Base-by-base conservation (phyloP, 2,888 invertebrate genomes). In the Aromia moschata region DNA sequence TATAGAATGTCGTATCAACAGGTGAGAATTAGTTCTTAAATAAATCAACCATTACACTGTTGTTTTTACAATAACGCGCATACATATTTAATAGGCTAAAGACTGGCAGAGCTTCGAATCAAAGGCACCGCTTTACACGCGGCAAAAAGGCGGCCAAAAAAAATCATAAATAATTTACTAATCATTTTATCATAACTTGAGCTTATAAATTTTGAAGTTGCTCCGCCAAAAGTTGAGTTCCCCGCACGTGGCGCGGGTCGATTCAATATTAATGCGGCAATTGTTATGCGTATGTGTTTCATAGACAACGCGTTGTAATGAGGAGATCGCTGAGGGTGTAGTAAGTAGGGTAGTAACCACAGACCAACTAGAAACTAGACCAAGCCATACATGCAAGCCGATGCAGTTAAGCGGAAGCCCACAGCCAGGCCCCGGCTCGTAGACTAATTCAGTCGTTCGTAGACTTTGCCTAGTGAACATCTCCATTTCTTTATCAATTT, bases 81-180 rank as follows among this genome's bases (percentile, higher is more conserved):
- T 72, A 62, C 68, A 74, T 72, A 64, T 70, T 73, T 70, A 70
- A 74, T 73, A 69, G 46, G 59, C 57, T 69, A 70, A 72, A 72
- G 67, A 70, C 69, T 65, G 60, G 36, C n/a, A 51, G 55, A 17
- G 36, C 53, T 49, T 33, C 11, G 37, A 62, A 59, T 56, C 62
- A 47, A 41, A 68, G 20, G n/a, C 44, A 33, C 30, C 15, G 47
- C 37, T 43, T 44, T 41, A 56, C 53, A 44, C 12, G 46, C 69
- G 73, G 70, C 65, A 70, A 75, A 78, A 79, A 77, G 76, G 77
- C 77, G 74, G 73, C 73, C n/a, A 76, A 77, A 80, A 80, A 68
- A 80, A 80, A 77, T 80, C 80, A 80, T 81, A 80, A 81, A 81
- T 81, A 80, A 80, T 80, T 80, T 80, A 81, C 69, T 73, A 68